These are phyloP conservation scores for Xenotilapia flavipinnis DNA, from an alignment of 2,113 vertebrate species.

Conservation along the genomic window DNA sequence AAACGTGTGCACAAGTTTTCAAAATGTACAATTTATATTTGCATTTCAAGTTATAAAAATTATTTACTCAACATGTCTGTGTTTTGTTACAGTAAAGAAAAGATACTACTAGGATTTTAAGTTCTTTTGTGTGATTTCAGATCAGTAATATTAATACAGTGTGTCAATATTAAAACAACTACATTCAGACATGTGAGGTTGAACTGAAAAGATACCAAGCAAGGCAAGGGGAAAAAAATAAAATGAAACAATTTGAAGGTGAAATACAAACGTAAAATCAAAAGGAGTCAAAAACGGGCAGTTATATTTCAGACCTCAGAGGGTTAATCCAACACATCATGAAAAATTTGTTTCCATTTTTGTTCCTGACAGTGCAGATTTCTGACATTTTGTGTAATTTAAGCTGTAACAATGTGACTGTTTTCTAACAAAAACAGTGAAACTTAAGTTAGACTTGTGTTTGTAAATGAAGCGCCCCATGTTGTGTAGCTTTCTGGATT, in stretches of 20 bases:
- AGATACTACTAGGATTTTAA: too few relatives aligned
- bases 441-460: neutral
- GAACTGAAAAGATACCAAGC: too few relatives aligned
- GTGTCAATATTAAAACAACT: too few relatives aligned
- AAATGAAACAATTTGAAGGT: neutral
- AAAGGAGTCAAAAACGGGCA: accelerated
- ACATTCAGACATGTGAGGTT: too few relatives aligned
- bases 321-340: accelerated
- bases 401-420: accelerated
- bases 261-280: neutral
- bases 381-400: neutral
- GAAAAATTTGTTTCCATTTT: accelerated
- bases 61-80: too few relatives aligned
- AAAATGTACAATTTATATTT: too few relatives aligned
- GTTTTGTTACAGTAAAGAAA: too few relatives aligned
- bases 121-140: too few relatives aligned
- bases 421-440: neutral
- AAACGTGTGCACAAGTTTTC: too few relatives aligned
- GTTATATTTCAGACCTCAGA: neutral
- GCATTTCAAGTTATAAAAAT: too few relatives aligned
- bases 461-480: neutral
- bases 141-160: too few relatives aligned
- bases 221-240: too few relatives aligned
- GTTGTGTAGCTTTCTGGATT: neutral
- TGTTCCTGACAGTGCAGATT: accelerated